These are phyloP conservation scores for Saturnia pavonia DNA, from an alignment of 2,888 invertebrate genomes.

Conservation along the genomic window DNA sequence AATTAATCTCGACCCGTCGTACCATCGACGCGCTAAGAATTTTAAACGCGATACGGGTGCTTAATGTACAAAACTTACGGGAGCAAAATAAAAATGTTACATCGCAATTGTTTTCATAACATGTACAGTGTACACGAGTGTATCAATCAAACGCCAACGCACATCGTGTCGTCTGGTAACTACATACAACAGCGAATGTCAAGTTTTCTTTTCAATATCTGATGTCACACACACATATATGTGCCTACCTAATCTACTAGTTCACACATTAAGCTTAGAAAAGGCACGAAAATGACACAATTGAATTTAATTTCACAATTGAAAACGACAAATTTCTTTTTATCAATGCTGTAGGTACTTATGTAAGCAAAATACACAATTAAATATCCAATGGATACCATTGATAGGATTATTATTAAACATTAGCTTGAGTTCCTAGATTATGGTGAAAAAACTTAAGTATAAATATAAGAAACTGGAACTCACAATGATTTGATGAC, in stretches of 20 bases:
- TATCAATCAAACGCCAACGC: slow-evolving; percentile 15
- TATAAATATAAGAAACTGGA: background rate
- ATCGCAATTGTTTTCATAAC: slow-evolving; percentile 15
- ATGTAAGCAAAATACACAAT: background rate
- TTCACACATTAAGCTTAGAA: background rate
- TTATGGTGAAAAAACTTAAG: background rate
- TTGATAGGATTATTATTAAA: background rate
- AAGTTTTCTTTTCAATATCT: background rate
- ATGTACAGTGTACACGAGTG: slow-evolving; percentile 12
- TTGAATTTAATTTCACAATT: no score
- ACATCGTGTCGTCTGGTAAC: background rate
- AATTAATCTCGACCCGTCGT: background rate
- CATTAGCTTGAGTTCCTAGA: background rate
- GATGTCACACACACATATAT: background rate
- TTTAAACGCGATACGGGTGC: slow-evolving; percentile 17
- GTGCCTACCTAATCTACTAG: background rate
- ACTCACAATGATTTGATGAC: background rate
- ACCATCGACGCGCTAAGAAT: slow-evolving; percentile 6
- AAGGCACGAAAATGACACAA: background rate
- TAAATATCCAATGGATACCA: background rate
- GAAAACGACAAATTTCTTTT: no score
- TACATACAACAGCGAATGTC: background rate
- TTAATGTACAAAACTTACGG: slow-evolving; percentile 1
- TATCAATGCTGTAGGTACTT: no score
- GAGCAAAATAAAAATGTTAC: slow-evolving; percentile 9